Base-by-base conservation (phyloP, 2,113 vertebrate species). In the Patagioenas fasciata region DNA sequence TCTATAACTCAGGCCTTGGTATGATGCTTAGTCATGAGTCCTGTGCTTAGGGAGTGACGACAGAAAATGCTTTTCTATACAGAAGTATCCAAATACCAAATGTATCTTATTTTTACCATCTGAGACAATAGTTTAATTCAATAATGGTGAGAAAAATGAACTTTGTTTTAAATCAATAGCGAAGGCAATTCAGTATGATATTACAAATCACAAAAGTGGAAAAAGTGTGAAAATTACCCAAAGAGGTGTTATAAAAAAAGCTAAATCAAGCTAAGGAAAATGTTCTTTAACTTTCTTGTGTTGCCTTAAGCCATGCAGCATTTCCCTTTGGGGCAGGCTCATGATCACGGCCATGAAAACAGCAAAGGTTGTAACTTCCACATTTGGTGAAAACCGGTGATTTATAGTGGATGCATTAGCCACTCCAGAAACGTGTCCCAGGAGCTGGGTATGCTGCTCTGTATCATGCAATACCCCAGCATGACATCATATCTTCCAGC, bases 11-110 rank as follows among this genome's bases (percentile, higher is more conserved):
- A 91, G 77, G 38, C 5, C 17, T 48, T 80, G 29, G 11, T 64
- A 34, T n/a, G 80, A 64, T 84, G 61, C 65, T 93, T 81, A 74
- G 48, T 92, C 80, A 66, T 28, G 38, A 95, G 64, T 81, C 77
- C 51, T 71, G 48, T 36, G 69, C 69, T 67, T 71, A 70, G 14
- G 23, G 57, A 92, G 67, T n/a, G 53, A 95, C 67, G 44, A 92
- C 69, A 16, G 14, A 74, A 92, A 91, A 67, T 0, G 3, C 58
- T 78, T 86, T 47, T 64, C 29, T 31, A 92, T 80, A 80, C 85
- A 91, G 58, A 94, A 89, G 77, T 38, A 93, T 87, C 53, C 65
- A 79, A 92, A 95, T 48, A 87, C 65, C 38, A 94, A 91, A 86
- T 15, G 2, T 58, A 84, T 67, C 60, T 72, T 78, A 80, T 83